These are phyloP conservation scores for Pissodes strobi DNA, from an alignment of 1,140 invertebrate genomes.

Conservation along the genomic window DNA sequence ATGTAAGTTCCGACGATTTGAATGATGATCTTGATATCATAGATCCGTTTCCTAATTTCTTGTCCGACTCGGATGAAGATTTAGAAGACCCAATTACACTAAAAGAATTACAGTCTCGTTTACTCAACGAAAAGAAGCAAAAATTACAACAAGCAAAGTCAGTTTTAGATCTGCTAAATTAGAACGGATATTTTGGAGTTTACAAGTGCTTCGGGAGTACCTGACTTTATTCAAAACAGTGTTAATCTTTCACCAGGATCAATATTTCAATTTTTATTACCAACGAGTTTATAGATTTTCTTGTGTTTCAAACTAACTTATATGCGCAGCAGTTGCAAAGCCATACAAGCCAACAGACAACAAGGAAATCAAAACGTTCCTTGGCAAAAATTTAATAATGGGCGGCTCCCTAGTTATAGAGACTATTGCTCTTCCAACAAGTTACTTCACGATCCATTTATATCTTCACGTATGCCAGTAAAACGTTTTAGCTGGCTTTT, in stretches of 20 bases:
- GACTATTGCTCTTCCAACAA: constrained; percentile 28
- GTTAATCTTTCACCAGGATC: not conserved
- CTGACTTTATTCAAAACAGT: no score
- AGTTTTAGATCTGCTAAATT: no score
- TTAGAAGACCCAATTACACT: no score
- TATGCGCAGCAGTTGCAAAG: constrained; percentile 5
- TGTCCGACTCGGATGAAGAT: no score
- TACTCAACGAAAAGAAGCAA: no score
- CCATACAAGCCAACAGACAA: not conserved
- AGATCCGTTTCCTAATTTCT: no score
- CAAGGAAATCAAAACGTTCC: constrained; percentile 25
- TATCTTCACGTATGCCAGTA: constrained; percentile 10
- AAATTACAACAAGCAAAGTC: no score
- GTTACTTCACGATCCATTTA: constrained; percentile 16
- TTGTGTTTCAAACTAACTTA: constrained; percentile 17
- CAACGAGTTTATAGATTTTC: not conserved
- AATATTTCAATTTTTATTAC: not conserved
- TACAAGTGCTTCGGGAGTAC: no score
- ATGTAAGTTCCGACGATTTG: no score
- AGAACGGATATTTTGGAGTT: no score
- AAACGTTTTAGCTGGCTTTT: constrained; percentile 22
- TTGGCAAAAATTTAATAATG: constrained; percentile 34
- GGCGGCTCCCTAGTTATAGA: constrained; percentile 21
- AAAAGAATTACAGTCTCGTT: no score
- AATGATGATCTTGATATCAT: no score